phyloP scores from a whole-genome alignment of 2,888 invertebrate genomes.

The Dryomyza anilis region DNA sequence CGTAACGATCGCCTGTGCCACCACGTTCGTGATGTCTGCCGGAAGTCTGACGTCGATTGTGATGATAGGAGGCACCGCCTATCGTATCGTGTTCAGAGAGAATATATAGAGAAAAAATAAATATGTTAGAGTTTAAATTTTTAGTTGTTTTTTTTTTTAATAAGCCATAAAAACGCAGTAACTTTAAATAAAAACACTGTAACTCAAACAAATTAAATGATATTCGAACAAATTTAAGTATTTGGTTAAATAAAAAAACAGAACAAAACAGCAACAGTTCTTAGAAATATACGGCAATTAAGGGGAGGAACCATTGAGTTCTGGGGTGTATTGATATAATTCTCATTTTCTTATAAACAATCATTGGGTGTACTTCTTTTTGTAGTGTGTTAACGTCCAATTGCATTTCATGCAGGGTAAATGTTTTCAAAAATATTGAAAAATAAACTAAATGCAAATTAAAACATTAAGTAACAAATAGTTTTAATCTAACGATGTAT shows the following conservation, averaged over 20 bases:
- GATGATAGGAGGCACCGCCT: slow-evolving; percentile 60
- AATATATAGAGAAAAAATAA: slow-evolving; percentile 1
- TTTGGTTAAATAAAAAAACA: neutral
- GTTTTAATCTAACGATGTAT: too few species aligned
- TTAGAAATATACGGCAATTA: too few species aligned
- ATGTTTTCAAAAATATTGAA: too few species aligned
- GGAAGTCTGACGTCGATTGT: slow-evolving; percentile 56
- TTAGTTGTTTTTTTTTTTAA: slow-evolving; percentile 23
- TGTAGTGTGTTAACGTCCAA: too few species aligned
- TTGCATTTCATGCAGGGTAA: too few species aligned
- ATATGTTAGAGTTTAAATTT: neutral
- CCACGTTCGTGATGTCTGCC: slow-evolving; percentile 53
- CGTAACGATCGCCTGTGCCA: slow-evolving; percentile 44
- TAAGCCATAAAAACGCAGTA: slow-evolving; percentile 30
- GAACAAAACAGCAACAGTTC: neutral
- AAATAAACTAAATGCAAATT: too few species aligned
- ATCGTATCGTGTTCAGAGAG: slow-evolving; percentile 9
- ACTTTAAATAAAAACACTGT: neutral
- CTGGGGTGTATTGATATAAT: too few species aligned
- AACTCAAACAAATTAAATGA: neutral
- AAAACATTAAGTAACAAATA: too few species aligned
- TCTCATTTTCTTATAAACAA: too few species aligned
- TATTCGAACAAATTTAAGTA: too few species aligned
- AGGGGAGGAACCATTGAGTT: too few species aligned
- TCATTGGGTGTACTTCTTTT: too few species aligned